These are phyloP conservation scores for Trichonephila clavata DNA, from an alignment of 1,140 invertebrate species.

Conservation along the genomic window DNA sequence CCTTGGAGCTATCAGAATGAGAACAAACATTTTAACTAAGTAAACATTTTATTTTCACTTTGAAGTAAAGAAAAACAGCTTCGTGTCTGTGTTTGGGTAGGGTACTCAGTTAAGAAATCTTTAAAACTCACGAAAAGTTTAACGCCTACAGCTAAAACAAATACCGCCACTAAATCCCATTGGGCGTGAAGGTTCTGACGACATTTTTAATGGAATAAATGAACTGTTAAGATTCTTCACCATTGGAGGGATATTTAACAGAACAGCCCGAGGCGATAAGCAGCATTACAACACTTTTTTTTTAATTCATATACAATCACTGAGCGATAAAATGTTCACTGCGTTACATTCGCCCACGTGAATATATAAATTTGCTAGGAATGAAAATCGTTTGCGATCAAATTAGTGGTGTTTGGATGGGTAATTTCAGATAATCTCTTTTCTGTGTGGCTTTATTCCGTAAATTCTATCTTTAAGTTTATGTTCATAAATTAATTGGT, in stretches of 20 bases:
- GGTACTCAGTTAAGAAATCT: conserved; percentile 47
- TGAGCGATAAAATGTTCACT: conserved; percentile 10
- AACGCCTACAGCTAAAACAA: conserved; percentile 58
- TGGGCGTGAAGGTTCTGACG: conserved; percentile 35
- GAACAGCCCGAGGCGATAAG: not conserved
- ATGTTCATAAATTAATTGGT: not conserved
- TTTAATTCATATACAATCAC: not conserved
- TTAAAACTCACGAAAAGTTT: conserved; percentile 67
- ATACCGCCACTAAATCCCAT: conserved; percentile 53
- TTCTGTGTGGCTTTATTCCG: not conserved
- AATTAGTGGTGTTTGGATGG: not conserved
- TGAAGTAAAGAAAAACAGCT: conserved; percentile 50
- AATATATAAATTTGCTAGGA: not conserved
- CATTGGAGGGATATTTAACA: conserved; percentile 44
- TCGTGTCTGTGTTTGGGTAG: conserved; percentile 7
- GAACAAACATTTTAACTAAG: conserved; percentile 45
- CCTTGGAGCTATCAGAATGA: not conserved
- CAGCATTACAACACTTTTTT: conserved; percentile 5
- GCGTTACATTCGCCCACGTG: not conserved
- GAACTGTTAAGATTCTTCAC: conserved; percentile 63
- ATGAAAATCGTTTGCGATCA: conserved; percentile 20
- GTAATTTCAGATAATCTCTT: conserved; percentile 2
- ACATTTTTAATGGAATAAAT: conserved; percentile 73
- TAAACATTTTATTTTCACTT: conserved; percentile 34
- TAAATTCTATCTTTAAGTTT: not conserved